Evolutionary conservation across 2,888 invertebrate species (phyloP).

Genomic region (Priocnemis perturbator): DNA sequence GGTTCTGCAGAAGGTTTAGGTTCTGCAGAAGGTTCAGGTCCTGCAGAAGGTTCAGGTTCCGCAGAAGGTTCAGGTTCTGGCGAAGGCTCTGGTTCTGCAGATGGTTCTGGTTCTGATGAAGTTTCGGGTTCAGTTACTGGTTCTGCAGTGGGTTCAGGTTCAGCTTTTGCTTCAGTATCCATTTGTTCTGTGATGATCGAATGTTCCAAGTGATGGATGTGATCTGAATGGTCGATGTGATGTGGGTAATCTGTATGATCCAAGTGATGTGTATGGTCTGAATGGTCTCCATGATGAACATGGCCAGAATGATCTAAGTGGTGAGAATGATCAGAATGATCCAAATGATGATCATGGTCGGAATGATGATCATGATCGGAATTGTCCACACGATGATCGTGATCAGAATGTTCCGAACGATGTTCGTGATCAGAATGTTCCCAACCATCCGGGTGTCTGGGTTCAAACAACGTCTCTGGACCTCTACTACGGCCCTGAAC

Average conservation of each 20-base stretch:
- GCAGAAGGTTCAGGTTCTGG: conserved; percentile 43
- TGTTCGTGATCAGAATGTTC: conserved; percentile 43
- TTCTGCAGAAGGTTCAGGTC: conserved; percentile 51
- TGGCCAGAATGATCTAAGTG: too few relatives aligned
- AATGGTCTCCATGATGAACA: too few relatives aligned
- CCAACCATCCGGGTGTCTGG: conserved; percentile 47
- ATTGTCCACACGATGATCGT: too few relatives aligned
- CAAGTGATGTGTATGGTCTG: too few relatives aligned
- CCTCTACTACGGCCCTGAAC: conserved; percentile 67
- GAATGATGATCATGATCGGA: too few relatives aligned
- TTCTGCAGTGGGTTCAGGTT: conserved; percentile 56
- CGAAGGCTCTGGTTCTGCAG: conserved; percentile 48
- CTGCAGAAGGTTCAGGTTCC: conserved; percentile 50
- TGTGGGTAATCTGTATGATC: too few relatives aligned
- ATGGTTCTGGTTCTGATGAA: conserved; percentile 40
- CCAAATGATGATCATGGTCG: too few relatives aligned
- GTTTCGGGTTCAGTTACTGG: conserved; percentile 59
- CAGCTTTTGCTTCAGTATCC: conserved; percentile 54
- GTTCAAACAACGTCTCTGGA: conserved; percentile 52
- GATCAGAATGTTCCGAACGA: too few relatives aligned
- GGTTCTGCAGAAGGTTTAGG: conserved; percentile 45
- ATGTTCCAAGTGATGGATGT: too few relatives aligned
- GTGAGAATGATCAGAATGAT: too few relatives aligned
- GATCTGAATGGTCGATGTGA: too few relatives aligned
- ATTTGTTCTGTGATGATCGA: conserved; percentile 2